Percentiles rank a stretch among this genome's conserved stretches.
These are phyloP conservation scores for Struthio camelus DNA, from an alignment of 2,113 vertebrate genomes.

Conservation along the genomic window DNA sequence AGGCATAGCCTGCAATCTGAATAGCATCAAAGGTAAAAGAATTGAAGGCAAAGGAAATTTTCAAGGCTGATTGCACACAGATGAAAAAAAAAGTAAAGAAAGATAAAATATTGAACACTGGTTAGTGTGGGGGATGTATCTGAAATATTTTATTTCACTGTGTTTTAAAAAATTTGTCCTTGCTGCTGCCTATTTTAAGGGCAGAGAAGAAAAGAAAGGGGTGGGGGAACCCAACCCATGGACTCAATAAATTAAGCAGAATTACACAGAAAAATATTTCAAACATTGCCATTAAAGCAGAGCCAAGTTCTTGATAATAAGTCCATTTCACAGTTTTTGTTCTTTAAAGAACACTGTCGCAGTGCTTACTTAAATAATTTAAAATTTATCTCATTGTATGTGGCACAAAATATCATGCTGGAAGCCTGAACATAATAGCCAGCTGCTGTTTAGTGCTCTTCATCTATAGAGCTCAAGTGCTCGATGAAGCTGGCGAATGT, in stretches of 20 bases:
- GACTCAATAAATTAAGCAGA: background rate
- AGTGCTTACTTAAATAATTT: background rate
- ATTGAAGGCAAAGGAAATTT: constrained; percentile 48
- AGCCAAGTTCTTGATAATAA: background rate
- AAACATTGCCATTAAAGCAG: background rate
- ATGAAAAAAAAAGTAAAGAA: constrained; percentile 10
- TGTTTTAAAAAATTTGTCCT: background rate
- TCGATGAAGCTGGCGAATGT: background rate
- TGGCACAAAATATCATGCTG: background rate
- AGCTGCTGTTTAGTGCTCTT: constrained; percentile 38
- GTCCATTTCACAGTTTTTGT: background rate
- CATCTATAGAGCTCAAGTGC: background rate
- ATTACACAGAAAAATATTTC: constrained; percentile 9
- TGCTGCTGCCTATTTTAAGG: background rate
- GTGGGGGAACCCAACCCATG: background rate
- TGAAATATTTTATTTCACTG: constrained; percentile 24
- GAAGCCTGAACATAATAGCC: constrained; percentile 31
- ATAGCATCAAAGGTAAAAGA: constrained; percentile 46
- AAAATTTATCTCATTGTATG: constrained; percentile 20
- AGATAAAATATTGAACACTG: constrained; percentile 40
- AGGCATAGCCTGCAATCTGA: constrained; percentile 33
- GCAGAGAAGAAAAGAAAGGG: constrained; percentile 9
- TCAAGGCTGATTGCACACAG: constrained; percentile 19
- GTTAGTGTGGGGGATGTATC: background rate
- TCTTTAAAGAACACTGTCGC: background rate